phyloP scores from a whole-genome alignment of 2,888 invertebrate genomes.

The Hyposoter dolosus region DNA sequence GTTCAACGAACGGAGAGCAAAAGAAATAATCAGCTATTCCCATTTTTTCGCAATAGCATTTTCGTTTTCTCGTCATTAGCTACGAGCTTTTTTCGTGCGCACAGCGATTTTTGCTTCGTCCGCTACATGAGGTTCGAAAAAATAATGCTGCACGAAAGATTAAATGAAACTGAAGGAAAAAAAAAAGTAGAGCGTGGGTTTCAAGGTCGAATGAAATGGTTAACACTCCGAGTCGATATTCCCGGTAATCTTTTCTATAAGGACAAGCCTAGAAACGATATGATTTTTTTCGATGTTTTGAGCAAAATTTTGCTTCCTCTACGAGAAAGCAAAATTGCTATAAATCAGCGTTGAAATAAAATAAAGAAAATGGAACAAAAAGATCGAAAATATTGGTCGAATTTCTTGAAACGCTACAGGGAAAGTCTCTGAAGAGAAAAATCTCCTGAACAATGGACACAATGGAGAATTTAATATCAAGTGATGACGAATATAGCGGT shows the following conservation, averaged over 20 bases:
- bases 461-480: not conserved
- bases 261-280: not conserved
- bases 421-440: not conserved
- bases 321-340: too few relatives aligned
- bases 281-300: too few relatives aligned
- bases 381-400: not conserved
- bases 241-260: not conserved
- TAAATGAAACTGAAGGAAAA: not conserved
- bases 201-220: not conserved
- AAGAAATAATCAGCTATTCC: constrained; percentile 30
- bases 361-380: not conserved
- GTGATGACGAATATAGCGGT: constrained; percentile 22
- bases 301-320: too few relatives aligned
- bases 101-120: not conserved
- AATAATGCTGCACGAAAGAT: not conserved
- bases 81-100: not conserved
- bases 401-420: not conserved
- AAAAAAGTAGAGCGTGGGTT: not conserved
- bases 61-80: constrained; percentile 13
- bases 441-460: not conserved
- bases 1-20: constrained; percentile 18
- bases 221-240: not conserved
- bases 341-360: not conserved
- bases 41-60: constrained; percentile 5
- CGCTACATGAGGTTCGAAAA: not conserved